phyloP scores from a whole-genome alignment of 2,113 vertebrate species.

The Microtus oregoni region DNA sequence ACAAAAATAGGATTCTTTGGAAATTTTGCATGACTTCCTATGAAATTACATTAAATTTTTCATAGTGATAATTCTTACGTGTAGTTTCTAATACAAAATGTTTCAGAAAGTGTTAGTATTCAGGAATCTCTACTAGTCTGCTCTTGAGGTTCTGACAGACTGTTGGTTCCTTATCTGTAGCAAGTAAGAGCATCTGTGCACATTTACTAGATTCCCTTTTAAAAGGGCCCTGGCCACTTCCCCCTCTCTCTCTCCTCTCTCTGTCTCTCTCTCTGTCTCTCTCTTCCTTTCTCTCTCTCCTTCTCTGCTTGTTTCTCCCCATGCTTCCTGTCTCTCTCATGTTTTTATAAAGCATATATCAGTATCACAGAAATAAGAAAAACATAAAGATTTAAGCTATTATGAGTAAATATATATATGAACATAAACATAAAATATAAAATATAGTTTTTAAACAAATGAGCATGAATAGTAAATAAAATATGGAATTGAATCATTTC shows the following conservation, averaged over 20 bases:
- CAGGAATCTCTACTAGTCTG: too few species aligned
- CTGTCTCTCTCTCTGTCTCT: too few species aligned
- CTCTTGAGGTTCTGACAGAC: too few species aligned
- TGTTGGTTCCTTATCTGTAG: too few species aligned
- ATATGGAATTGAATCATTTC: neutral
- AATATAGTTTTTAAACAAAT: slow-evolving; percentile 5
- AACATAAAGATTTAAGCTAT: neutral
- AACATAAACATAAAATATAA: slow-evolving; percentile 7
- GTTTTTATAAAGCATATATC: slow-evolving; percentile 20
- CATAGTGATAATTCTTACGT: slow-evolving; percentile 33
- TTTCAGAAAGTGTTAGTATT: neutral
- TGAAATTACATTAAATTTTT: slow-evolving; percentile 59
- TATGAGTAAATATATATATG: neutral
- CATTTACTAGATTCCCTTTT: too few species aligned
- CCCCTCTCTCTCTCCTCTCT: too few species aligned
- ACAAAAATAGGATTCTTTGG: slow-evolving; percentile 43
- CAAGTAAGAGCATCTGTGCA: too few species aligned
- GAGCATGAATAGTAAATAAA: slow-evolving; percentile 20
- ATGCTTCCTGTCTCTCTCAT: too few species aligned
- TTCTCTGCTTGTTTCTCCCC: too few species aligned
- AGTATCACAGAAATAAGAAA: slow-evolving; percentile 15
- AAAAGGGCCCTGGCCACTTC: too few species aligned
- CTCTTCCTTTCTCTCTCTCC: too few species aligned
- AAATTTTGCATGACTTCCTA: slow-evolving; percentile 69
- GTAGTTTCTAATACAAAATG: slow-evolving; percentile 45